Evolutionary conservation across 2,113 vertebrate genomes (phyloP), one percentile per base, ranked within the genome.

Genomic region (Pavo muticus): DNA sequence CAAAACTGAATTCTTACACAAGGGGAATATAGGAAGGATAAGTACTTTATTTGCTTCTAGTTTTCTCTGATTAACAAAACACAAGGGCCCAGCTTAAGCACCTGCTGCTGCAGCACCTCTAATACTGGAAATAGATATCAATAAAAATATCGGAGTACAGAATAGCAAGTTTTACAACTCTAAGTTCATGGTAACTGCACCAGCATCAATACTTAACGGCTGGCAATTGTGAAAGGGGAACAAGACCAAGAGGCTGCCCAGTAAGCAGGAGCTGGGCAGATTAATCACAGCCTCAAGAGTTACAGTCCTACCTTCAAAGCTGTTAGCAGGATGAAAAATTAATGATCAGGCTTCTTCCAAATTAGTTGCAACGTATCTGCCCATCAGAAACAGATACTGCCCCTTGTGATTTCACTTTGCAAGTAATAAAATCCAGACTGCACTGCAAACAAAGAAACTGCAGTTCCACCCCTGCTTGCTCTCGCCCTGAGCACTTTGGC

Each of bases 381-480:
- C 84, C 86, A 87, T 84, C 92, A 87, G 48, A 91, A 91, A 65
- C 91, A 94, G 91, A 60, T 57, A 72, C n/a, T 71, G 10, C 44
- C 64, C 61, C 84, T 68, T 37, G 40, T 65, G 80, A 95, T 78
- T 96, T 92, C 88, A 57, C 75, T 94, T 27, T 47, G 79, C 76
- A 77, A 95, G 60, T 84, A 91, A 93, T 91, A 86, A 94, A 95
- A 90, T 77, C 95, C 95, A 96, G 94, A 81, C 79, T 74, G 47
- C 65, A 18, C 0, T 56, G 68, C 85, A 93, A 83, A 95, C 63
- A 86, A 94, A 94, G 90, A 85, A 85, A 20, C 60, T 80, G 82
- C 72, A 86, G 79, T 20, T 90, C 32, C 37, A 30, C 35, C 70
- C 12, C 21, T 0, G 1, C 72, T 65, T 59, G 68, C 85, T 85